Evolutionary conservation across 1,140 invertebrate species (phyloP).

Genomic region (Anastrepha obliqua): DNA sequence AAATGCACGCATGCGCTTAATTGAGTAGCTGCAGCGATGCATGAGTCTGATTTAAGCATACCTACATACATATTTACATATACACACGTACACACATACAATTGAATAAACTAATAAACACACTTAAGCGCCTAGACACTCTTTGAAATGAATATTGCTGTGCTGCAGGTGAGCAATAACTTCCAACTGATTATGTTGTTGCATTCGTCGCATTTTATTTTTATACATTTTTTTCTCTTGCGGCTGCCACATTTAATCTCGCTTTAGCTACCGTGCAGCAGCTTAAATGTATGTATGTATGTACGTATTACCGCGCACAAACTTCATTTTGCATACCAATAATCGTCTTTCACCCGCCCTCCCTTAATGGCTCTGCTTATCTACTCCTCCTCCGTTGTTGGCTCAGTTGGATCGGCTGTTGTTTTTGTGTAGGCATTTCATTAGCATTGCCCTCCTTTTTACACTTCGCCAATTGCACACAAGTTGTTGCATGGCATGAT

Average conservation of each 20-base stretch:
- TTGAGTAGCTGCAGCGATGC: background rate
- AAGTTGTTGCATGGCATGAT: background rate
- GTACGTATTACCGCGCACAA: background rate
- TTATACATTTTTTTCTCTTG: slow-evolving; percentile 21
- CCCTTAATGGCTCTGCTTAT: background rate
- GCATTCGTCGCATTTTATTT: background rate
- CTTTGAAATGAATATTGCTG: slow-evolving; percentile 4
- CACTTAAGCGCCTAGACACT: background rate
- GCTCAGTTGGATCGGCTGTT: background rate
- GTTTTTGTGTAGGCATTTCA: slow-evolving; percentile 27
- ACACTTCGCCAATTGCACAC: slow-evolving; percentile 37
- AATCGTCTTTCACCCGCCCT: background rate
- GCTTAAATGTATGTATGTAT: background rate
- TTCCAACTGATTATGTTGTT: slow-evolving; percentile 38
- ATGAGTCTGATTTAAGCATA: background rate
- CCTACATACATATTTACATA: background rate
- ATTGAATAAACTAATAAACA: background rate
- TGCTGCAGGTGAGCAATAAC: background rate
- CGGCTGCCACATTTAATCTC: slow-evolving; percentile 5
- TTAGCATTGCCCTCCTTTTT: slow-evolving; percentile 51
- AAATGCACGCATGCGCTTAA: slow-evolving; percentile 4
- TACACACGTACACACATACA: background rate
- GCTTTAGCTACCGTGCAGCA: slow-evolving; percentile 20
- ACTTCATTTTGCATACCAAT: slow-evolving; percentile 37
- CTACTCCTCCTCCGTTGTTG: background rate